Conservation (phyloP, 2,888 invertebrate genomes). For the Leptinotarsa peninsularis region DNA sequence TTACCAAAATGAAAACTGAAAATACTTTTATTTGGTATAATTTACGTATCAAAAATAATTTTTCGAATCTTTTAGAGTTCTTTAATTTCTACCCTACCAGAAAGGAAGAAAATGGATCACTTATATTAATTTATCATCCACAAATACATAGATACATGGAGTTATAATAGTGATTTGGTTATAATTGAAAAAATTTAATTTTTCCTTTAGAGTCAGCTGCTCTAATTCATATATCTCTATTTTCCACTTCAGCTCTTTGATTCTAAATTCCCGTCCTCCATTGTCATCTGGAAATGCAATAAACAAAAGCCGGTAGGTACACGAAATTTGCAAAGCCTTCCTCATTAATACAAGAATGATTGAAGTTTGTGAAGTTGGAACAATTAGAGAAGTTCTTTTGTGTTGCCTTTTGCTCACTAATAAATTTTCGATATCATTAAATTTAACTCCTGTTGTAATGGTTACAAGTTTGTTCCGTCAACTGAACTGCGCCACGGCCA, state of each 20-base stretch:
- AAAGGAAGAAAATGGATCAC: too few relatives aligned
- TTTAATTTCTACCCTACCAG: too few relatives aligned
- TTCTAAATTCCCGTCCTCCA: conserved; percentile 4
- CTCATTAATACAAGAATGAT: conserved; percentile 47
- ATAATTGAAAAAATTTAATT: background rate
- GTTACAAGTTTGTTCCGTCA: conserved; percentile 58
- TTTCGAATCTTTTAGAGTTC: too few relatives aligned
- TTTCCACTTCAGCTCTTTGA: conserved; percentile 17
- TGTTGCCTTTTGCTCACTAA: conserved; percentile 55
- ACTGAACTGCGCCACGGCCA: conserved; percentile 37
- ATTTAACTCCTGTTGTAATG: conserved; percentile 60
- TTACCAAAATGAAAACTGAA: too few relatives aligned
- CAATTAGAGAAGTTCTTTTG: conserved; percentile 52
- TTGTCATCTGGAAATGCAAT: conserved; percentile 30
- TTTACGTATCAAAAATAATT: too few relatives aligned
- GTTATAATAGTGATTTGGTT: too few relatives aligned
- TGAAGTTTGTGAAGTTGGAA: conserved; percentile 48
- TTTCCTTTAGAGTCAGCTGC: background rate
- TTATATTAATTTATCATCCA: too few relatives aligned
- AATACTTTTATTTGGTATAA: too few relatives aligned
- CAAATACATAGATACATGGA: too few relatives aligned
- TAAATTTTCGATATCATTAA: conserved; percentile 59
- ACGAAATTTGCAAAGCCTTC: conserved; percentile 42
- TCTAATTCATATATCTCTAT: background rate
- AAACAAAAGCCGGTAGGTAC: conserved; percentile 34